phyloP scores from a whole-genome alignment of 2,888 invertebrate genomes.

The Nymphalis urticae region DNA sequence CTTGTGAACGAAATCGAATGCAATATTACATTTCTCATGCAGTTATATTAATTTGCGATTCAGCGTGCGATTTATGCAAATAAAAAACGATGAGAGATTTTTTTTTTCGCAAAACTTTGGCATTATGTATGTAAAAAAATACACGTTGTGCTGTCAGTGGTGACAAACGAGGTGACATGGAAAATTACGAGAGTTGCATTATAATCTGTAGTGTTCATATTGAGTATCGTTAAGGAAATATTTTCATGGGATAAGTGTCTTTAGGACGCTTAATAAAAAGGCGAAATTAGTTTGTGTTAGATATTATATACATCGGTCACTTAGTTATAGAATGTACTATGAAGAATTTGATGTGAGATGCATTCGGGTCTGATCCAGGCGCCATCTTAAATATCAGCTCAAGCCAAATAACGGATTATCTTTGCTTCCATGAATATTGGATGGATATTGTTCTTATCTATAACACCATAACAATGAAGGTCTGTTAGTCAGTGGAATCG shows the following conservation, averaged over 20 bases:
- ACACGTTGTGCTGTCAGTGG: constrained; percentile 51
- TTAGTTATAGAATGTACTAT: constrained; percentile 22
- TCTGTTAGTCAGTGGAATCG: constrained; percentile 1
- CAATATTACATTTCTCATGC: constrained; percentile 46
- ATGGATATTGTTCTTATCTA: constrained; percentile 22
- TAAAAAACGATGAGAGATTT: constrained; percentile 31
- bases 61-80: constrained; percentile 54
- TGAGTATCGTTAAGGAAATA: constrained; percentile 17
- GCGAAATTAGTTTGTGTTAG: constrained; percentile 4
- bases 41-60: constrained; percentile 52
- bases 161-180: constrained; percentile 69
- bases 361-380: constrained; percentile 33
- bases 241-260: constrained; percentile 17
- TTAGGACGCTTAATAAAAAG: neutral
- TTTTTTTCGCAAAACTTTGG: constrained; percentile 14
- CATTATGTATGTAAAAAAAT: constrained; percentile 53
- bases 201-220: constrained; percentile 31
- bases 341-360: constrained; percentile 40
- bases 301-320: neutral
- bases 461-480: neutral
- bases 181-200: constrained; percentile 48
- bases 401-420: constrained; percentile 36
- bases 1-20: constrained; percentile 23
- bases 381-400: constrained; percentile 23
- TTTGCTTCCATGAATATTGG: constrained; percentile 32